Conservation (phyloP, 2,888 invertebrate species). For the Eurois occulta region DNA sequence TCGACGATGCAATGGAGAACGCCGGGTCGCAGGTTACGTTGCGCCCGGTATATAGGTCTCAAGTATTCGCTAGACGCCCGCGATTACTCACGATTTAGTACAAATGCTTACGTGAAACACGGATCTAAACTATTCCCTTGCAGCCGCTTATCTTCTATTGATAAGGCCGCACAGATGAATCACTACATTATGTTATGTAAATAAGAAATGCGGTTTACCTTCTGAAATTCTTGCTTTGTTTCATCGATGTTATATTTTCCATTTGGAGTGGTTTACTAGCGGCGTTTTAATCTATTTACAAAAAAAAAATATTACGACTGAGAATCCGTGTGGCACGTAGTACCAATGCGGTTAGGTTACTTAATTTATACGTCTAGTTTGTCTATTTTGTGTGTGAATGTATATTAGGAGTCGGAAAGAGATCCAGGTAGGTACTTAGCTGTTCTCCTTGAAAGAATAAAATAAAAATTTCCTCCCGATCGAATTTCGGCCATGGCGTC, state of each 20-base stretch:
- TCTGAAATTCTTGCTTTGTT: not conserved
- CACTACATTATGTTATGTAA: conserved; percentile 16
- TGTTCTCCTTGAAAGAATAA: not conserved
- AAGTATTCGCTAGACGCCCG: conserved; percentile 40
- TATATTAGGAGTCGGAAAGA: not conserved
- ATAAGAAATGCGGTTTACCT: not conserved
- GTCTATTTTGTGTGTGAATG: conserved; percentile 5
- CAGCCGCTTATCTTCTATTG: conserved; percentile 20
- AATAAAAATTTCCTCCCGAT: not conserved
- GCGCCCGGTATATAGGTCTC: conserved; percentile 72
- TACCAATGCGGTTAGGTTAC: not conserved
- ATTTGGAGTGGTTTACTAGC: not conserved
- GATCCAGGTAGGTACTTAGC: not conserved
- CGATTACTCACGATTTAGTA: conserved; percentile 44
- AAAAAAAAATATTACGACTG: not conserved
- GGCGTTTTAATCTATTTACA: not conserved
- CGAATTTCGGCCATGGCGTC: not conserved
- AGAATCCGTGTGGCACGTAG: not conserved
- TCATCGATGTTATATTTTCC: not conserved
- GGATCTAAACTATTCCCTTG: conserved; percentile 3
- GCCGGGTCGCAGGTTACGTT: conserved; percentile 87
- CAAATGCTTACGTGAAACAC: conserved; percentile 33
- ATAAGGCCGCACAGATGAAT: conserved; percentile 21
- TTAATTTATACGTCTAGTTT: not conserved
- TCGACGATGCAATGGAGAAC: conserved; percentile 82